Conservation (phyloP, 2,888 invertebrate genomes). For the Lithophane socia region DNA sequence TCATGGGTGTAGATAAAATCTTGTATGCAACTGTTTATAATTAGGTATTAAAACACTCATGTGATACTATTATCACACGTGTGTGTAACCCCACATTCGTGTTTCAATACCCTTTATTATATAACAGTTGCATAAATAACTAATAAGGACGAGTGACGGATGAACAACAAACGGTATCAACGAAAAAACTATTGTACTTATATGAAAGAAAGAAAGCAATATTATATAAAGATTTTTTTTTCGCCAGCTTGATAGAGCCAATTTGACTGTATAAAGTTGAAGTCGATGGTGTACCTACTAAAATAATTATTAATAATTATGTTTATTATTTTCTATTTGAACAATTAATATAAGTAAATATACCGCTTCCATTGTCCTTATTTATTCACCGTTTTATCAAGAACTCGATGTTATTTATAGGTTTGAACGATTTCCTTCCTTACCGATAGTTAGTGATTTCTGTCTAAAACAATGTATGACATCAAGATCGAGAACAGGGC, state of each 20-base stretch:
- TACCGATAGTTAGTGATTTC: constrained; percentile 34
- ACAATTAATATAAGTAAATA: background rate
- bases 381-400: constrained; percentile 21
- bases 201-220: no score
- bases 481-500: background rate
- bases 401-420: constrained; percentile 52
- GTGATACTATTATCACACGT: no score
- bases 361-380: constrained; percentile 43
- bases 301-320: background rate
- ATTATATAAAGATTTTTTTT: no score
- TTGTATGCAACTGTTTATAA: no score
- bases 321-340: background rate
- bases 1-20: no score
- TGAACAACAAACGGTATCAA: no score
- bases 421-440: constrained; percentile 24
- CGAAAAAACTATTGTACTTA: no score
- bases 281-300: background rate
- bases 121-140: no score
- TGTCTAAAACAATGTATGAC: constrained; percentile 8
- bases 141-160: no score
- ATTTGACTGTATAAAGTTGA: background rate
- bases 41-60: no score
- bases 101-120: no score
- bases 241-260: background rate
- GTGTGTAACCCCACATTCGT: no score